Conservation (phyloP, 2,113 vertebrate genomes). For the Poeciliopsis retropinna region DNA sequence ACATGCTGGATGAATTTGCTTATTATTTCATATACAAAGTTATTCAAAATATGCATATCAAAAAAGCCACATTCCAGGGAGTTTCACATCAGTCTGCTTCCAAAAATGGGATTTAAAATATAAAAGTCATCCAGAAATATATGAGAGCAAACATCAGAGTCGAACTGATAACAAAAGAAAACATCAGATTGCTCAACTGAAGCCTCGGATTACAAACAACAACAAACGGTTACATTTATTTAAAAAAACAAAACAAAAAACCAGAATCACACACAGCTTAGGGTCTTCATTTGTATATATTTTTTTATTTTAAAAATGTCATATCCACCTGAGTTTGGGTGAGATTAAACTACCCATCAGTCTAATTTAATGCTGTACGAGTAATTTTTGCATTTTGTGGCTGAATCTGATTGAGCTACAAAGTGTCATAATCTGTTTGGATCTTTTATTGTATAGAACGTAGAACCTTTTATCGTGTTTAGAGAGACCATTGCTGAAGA, state of each 20-base stretch:
- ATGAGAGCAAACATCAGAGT: slow-evolving; percentile 43
- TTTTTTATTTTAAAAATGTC: slow-evolving; percentile 34
- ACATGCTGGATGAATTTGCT: slow-evolving; percentile 66
- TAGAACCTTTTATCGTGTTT: background rate
- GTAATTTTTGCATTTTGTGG: too few relatives aligned
- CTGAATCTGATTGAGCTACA: background rate
- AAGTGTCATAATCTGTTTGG: background rate
- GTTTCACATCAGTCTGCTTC: slow-evolving; percentile 77
- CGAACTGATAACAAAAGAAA: slow-evolving; percentile 61
- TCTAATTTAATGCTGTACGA: slow-evolving; percentile 2
- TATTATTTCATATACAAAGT: slow-evolving; percentile 50
- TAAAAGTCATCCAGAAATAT: slow-evolving; percentile 51
- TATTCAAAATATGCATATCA: slow-evolving; percentile 58
- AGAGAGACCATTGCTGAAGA: too few relatives aligned
- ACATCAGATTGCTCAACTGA: slow-evolving; percentile 57
- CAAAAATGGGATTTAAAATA: slow-evolving; percentile 70
- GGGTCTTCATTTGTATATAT: slow-evolving; percentile 50
- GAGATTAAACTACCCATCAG: slow-evolving; percentile 46
- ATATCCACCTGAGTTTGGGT: slow-evolving; percentile 74
- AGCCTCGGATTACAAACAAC: slow-evolving; percentile 61
- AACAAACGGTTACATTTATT: slow-evolving; percentile 5
- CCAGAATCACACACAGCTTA: slow-evolving; percentile 1
- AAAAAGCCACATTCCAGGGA: slow-evolving; percentile 74
- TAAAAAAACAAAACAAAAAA: too few relatives aligned
- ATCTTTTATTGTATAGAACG: background rate